Percentiles rank a stretch among this genome's conserved stretches.
These are phyloP conservation scores for Chrysomela aeneicollis DNA, from an alignment of 2,888 invertebrate species.

Conservation along the genomic window DNA sequence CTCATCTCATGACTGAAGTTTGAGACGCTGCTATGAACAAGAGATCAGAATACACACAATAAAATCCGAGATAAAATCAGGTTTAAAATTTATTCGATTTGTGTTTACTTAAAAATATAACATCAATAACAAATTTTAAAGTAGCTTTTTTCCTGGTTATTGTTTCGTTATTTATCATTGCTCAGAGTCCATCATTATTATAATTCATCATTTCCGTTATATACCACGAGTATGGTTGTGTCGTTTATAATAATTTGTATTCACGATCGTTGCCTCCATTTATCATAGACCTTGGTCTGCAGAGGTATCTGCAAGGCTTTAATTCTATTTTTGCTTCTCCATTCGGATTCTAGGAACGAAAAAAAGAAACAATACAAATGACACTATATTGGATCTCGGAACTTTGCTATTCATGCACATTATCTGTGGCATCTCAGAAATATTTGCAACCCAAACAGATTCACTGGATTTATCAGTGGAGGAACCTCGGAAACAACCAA, in stretches of 20 bases:
- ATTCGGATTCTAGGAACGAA: neutral
- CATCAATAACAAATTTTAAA: too few species aligned
- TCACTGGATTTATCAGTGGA: too few species aligned
- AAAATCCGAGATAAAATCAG: too few species aligned
- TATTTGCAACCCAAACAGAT: too few species aligned
- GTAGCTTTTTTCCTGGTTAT: neutral
- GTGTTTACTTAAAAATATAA: too few species aligned
- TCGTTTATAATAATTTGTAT: slow-evolving; percentile 13
- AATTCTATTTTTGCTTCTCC: neutral
- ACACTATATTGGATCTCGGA: neutral
- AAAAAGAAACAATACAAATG: neutral
- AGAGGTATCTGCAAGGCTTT: slow-evolving; percentile 6
- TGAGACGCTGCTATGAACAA: too few species aligned
- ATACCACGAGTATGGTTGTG: slow-evolving; percentile 1
- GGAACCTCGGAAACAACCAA: too few species aligned
- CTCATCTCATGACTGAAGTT: too few species aligned
- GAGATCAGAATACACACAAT: too few species aligned
- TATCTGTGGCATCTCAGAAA: too few species aligned
- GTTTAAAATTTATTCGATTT: too few species aligned
- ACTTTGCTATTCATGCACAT: too few species aligned
- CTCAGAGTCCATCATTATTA: neutral
- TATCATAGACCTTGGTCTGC: slow-evolving; percentile 13
- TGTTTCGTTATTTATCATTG: neutral
- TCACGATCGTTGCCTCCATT: slow-evolving; percentile 19
- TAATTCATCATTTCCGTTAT: slow-evolving; percentile 23